Conservation (phyloP, 2,888 invertebrate species). For the Cerceris ruficornis region DNA sequence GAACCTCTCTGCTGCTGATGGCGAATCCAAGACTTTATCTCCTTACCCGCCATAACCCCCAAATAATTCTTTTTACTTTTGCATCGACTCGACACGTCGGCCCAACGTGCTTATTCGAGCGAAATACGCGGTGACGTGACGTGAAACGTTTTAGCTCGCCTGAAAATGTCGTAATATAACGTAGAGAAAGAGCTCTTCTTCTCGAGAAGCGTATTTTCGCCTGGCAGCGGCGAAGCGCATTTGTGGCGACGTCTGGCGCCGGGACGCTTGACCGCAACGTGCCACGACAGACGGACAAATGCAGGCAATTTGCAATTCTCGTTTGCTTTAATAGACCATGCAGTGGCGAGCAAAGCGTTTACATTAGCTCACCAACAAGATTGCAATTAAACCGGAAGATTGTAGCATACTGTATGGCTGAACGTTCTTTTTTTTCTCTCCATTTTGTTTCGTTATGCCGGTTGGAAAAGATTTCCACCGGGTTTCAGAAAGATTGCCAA, state of each 20-base stretch:
- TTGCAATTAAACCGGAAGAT: conserved; percentile 19
- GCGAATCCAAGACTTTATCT: no score
- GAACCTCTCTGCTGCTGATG: no score
- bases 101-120: no score
- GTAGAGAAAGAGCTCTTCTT: conserved; percentile 13
- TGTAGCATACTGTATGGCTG: neutral
- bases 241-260: conserved; percentile 69
- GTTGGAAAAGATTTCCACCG: neutral
- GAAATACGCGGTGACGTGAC: neutral
- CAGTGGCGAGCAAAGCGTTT: conserved; percentile 34
- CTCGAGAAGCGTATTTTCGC: conserved; percentile 44
- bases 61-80: no score
- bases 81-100: no score
- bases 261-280: conserved; percentile 74
- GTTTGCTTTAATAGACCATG: conserved; percentile 50
- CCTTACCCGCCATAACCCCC: no score
- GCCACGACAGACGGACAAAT: conserved; percentile 68
- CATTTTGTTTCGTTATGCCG: neutral
- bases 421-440: neutral
- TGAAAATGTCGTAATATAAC: neutral
- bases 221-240: conserved; percentile 42
- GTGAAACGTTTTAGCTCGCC: neutral
- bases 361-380: conserved; percentile 37
- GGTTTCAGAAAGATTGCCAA: no score
- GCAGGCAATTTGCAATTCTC: conserved; percentile 62